Percentiles rank a stretch among this genome's conserved stretches.
Conservation (phyloP, 2,113 vertebrate species). For the Tyrannus savana region DNA sequence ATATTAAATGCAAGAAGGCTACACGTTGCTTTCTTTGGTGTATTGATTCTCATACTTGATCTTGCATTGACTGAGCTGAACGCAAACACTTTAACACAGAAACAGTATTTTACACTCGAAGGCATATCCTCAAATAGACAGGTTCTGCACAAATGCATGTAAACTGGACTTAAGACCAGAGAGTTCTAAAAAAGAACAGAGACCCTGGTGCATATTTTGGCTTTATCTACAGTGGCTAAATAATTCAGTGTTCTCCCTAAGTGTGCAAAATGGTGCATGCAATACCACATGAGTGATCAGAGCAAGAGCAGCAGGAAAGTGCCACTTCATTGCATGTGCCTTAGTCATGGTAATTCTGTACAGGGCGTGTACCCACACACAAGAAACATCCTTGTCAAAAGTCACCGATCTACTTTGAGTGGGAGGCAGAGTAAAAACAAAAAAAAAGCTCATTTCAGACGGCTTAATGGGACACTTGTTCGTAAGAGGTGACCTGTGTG, state of each 20-base stretch:
- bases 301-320: conserved; percentile 46
- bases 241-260: conserved; percentile 8
- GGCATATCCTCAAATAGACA: conserved; percentile 21
- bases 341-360: conserved; percentile 4
- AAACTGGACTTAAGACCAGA: conserved; percentile 54
- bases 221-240: conserved; percentile 57
- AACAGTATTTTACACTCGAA: conserved; percentile 59
- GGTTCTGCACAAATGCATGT: conserved; percentile 50
- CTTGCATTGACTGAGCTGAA: conserved; percentile 48
- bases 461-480: not conserved
- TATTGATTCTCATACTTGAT: conserved; percentile 22
- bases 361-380: not conserved
- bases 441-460: not conserved
- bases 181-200: conserved; percentile 27
- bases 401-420: not conserved
- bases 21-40: conserved; percentile 34
- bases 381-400: not conserved
- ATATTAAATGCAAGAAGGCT: conserved; percentile 55
- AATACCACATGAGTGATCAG: conserved; percentile 47
- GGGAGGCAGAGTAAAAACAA: not conserved
- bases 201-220: not conserved
- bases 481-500: not conserved
- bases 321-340: conserved; percentile 34
- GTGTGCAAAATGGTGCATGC: conserved; percentile 71
- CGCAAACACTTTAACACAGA: conserved; percentile 20